Evolutionary conservation across 2,797 vertebrate species (phyloP).

Genomic region (Esox masquinongy): DNA sequence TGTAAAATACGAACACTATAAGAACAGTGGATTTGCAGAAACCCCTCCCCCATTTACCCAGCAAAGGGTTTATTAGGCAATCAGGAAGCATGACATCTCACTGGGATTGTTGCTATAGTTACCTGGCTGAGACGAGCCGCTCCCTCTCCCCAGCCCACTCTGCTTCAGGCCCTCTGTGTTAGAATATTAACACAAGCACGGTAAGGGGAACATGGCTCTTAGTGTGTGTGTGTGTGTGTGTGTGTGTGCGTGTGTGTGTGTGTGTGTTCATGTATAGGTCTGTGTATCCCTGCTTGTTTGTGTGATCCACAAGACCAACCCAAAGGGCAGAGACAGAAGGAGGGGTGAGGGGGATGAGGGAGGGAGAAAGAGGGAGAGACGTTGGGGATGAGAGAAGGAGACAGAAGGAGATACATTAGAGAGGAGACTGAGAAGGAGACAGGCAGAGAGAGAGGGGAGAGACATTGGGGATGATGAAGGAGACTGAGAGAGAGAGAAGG

Average conservation of each 20-base stretch:
- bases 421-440: no score
- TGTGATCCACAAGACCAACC: not conserved
- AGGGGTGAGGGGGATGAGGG: not conserved
- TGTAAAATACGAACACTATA: not conserved
- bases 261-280: not conserved
- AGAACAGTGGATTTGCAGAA: not conserved
- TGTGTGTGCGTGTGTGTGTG: constrained; percentile 2
- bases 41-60: constrained; percentile 21
- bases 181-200: not conserved
- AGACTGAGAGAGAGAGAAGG: no score
- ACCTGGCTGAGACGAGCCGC: constrained; percentile 45
- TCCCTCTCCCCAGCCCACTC: not conserved
- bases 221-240: not conserved
- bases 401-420: not conserved
- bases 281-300: not conserved
- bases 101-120: constrained; percentile 57
- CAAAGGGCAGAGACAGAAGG: not conserved
- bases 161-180: not conserved
- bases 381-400: not conserved
- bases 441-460: no score
- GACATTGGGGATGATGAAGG: no score
- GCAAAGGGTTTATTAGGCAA: constrained; percentile 13
- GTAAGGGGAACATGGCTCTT: not conserved
- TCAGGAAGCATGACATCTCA: constrained; percentile 34
- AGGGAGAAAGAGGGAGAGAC: not conserved